Evolutionary conservation across 2,888 invertebrate species (phyloP).

Genomic region (Hipparchia semele): DNA sequence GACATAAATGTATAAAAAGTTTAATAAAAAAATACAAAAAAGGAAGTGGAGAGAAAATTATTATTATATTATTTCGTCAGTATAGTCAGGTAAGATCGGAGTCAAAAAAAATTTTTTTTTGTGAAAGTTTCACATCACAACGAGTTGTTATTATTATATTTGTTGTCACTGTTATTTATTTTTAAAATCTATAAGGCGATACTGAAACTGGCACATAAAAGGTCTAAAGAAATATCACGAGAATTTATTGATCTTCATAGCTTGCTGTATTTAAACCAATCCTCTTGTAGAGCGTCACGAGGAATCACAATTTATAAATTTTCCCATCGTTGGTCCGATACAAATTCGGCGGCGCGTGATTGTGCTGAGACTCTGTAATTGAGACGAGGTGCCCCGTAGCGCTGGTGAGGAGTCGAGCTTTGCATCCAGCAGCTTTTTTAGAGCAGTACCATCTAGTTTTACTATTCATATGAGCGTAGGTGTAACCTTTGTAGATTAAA

Average conservation of each 20-base stretch:
- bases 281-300: neutral
- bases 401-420: conserved; percentile 34
- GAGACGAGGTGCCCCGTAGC: conserved; percentile 27
- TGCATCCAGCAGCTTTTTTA: conserved; percentile 40
- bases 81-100: too few species aligned
- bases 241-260: too few species aligned
- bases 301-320: conserved; percentile 31
- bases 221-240: too few species aligned
- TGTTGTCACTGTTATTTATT: too few species aligned
- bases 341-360: conserved; percentile 47
- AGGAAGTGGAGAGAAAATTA: too few species aligned
- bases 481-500: conserved; percentile 42
- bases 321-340: conserved; percentile 40
- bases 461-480: conserved; percentile 42
- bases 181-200: too few species aligned
- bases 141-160: too few species aligned
- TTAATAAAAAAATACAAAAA: neutral
- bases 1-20: neutral
- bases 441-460: conserved; percentile 49
- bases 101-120: too few species aligned
- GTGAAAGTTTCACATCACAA: too few species aligned
- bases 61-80: too few species aligned
- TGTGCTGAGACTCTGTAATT: conserved; percentile 40
- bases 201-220: too few species aligned
- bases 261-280: too few species aligned